Evolutionary conservation across 1,140 invertebrate species (phyloP).

Genomic region (Chionoecetes opilio): DNA sequence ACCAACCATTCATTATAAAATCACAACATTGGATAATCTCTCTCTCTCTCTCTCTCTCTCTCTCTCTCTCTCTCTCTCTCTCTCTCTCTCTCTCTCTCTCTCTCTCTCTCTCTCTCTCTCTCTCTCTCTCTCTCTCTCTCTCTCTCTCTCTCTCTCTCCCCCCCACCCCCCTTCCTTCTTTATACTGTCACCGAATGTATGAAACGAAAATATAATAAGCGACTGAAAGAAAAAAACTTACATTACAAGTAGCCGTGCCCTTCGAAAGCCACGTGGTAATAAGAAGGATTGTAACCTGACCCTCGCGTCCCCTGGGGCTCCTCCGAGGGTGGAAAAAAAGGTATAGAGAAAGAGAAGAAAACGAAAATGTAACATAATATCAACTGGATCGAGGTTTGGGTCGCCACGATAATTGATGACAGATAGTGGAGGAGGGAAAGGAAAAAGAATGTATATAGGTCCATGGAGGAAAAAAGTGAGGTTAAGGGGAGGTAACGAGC

Average conservation of each 20-base stretch:
- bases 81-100: too few relatives aligned
- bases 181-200: background rate
- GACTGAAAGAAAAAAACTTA: background rate
- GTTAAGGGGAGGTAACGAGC: too few relatives aligned
- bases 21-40: too few relatives aligned
- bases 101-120: too few relatives aligned
- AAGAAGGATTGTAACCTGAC: constrained; percentile 61
- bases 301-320: background rate
- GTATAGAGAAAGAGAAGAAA: constrained; percentile 49
- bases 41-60: too few relatives aligned
- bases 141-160: too few relatives aligned
- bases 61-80: too few relatives aligned
- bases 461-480: too few relatives aligned
- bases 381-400: constrained; percentile 40
- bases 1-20: too few relatives aligned
- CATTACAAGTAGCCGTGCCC: background rate
- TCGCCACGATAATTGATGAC: constrained; percentile 68
- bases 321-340: background rate
- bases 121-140: too few relatives aligned
- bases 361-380: constrained; percentile 62
- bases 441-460: too few relatives aligned
- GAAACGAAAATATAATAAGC: background rate
- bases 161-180: too few relatives aligned
- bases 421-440: constrained; percentile 39
- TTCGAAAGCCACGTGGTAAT: constrained; percentile 32